A percentile compares a stretch with the other conserved stretches of the same genome.
Evolutionary conservation across 2,113 vertebrate species (phyloP).

Genomic region (Hemichromis elongatus): DNA sequence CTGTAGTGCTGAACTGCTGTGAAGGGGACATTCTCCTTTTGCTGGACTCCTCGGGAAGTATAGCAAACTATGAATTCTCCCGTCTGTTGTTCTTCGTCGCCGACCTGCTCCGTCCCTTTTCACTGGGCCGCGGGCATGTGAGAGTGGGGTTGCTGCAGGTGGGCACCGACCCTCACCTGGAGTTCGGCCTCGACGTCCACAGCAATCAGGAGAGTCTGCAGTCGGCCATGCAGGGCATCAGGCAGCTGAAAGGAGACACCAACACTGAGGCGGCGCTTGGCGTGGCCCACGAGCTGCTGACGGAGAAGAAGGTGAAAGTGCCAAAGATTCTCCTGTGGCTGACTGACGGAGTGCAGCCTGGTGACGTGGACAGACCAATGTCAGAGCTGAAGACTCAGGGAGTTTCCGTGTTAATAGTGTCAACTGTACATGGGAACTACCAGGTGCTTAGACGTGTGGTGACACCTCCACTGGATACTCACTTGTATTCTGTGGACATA

Average conservation of each 20-base stretch:
- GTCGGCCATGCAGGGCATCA: slow-evolving; percentile 62
- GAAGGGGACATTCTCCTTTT: slow-evolving; percentile 84
- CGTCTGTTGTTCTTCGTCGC: slow-evolving; percentile 77
- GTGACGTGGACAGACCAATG: slow-evolving; percentile 77
- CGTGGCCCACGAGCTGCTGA: slow-evolving; percentile 67
- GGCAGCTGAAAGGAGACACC: slow-evolving; percentile 84
- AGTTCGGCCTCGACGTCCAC: slow-evolving; percentile 77
- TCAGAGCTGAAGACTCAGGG: slow-evolving; percentile 77
- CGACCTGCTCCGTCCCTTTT: slow-evolving; percentile 75
- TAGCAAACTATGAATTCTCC: slow-evolving; percentile 83
- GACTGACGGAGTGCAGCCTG: slow-evolving; percentile 83
- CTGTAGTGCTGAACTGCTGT: slow-evolving; percentile 50
- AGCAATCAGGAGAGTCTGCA: slow-evolving; percentile 45
- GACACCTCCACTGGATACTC: slow-evolving; percentile 76
- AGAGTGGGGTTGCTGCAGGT: slow-evolving; percentile 84
- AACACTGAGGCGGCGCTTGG: slow-evolving; percentile 79
- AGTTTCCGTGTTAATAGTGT: slow-evolving; percentile 80
- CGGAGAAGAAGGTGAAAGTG: slow-evolving; percentile 32
- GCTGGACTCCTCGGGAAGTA: slow-evolving; percentile 87
- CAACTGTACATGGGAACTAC: slow-evolving; percentile 76
- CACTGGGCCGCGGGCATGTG: slow-evolving; percentile 74
- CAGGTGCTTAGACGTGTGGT: slow-evolving; percentile 73
- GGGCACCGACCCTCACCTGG: slow-evolving; percentile 74
- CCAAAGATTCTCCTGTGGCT: slow-evolving; percentile 89
- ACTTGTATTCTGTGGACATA: slow-evolving; percentile 84